Conservation (phyloP, 2,797 vertebrate species). For the Carduelis carduelis region DNA sequence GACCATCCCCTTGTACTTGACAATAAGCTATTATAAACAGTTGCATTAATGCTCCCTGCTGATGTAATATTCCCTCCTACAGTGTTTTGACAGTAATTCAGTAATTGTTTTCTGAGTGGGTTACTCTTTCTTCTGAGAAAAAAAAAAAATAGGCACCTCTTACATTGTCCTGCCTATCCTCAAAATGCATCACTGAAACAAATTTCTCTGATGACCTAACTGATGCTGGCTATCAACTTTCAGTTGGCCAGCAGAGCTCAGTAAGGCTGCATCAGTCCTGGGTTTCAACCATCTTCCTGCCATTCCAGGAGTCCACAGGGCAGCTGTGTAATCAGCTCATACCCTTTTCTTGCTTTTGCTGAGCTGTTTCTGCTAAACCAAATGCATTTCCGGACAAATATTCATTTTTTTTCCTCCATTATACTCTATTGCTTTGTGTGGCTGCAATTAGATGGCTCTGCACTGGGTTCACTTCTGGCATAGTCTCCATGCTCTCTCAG, state of each 20-base stretch:
- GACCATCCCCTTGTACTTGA: neutral
- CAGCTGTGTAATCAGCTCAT: rapidly evolving
- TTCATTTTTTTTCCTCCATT: neutral
- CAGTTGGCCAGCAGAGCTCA: neutral
- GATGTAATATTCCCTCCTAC: slow-evolving; percentile 11
- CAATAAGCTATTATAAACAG: neutral
- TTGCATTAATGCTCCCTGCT: neutral
- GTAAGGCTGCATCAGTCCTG: neutral
- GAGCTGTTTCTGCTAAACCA: neutral
- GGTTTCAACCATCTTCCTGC: neutral
- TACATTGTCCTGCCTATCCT: neutral
- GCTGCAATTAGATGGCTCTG: neutral
- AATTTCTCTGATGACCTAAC: neutral
- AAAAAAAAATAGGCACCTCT: neutral
- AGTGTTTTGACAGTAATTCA: slow-evolving; percentile 27
- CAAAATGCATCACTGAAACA: neutral
- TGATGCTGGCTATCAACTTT: neutral
- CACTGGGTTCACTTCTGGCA: neutral
- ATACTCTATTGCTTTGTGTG: neutral
- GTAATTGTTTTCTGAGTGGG: slow-evolving; percentile 30
- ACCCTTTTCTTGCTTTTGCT: neutral
- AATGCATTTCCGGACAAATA: neutral
- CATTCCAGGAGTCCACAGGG: neutral
- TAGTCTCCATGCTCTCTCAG: neutral
- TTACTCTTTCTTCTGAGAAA: neutral